phyloP scores from a whole-genome alignment of 2,888 invertebrate genomes.

The Leucoptera coffeella region DNA sequence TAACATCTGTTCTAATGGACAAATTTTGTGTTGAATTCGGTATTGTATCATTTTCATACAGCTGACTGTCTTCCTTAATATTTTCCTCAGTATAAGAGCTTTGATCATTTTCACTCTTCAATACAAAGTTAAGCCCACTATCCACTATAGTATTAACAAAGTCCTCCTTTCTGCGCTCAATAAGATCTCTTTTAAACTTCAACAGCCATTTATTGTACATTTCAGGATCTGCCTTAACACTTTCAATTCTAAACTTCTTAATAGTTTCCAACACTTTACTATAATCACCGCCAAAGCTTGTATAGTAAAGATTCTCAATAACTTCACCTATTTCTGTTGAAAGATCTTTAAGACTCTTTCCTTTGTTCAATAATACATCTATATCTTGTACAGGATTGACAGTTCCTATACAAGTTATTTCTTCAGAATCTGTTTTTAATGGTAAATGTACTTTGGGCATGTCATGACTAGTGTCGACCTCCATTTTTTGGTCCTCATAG shows the following conservation, averaged over 20 bases:
- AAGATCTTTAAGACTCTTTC: slow-evolving; percentile 19
- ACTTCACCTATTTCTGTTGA: slow-evolving; percentile 23
- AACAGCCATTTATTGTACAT: slow-evolving; percentile 33
- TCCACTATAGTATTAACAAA: slow-evolving; percentile 18
- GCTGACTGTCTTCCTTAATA: slow-evolving; percentile 26
- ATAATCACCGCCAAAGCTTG: slow-evolving; percentile 28
- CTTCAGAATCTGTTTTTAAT: slow-evolving; percentile 10
- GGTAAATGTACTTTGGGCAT: slow-evolving; percentile 21
- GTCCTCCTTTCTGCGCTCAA: slow-evolving; percentile 17
- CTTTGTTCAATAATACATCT: slow-evolving; percentile 26
- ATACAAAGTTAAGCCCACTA: slow-evolving; percentile 22
- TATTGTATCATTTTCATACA: slow-evolving; percentile 36
- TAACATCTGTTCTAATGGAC: slow-evolving; percentile 23
- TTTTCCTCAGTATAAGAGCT: slow-evolving; percentile 17
- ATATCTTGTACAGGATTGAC: slow-evolving; percentile 58
- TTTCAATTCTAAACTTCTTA: slow-evolving; percentile 23
- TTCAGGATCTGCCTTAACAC: slow-evolving; percentile 21
- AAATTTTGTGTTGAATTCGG: slow-evolving; percentile 26
- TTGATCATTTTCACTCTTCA: slow-evolving; percentile 23
- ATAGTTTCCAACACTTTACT: slow-evolving; percentile 26
- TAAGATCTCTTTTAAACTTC: slow-evolving; percentile 21
- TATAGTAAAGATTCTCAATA: slow-evolving; percentile 28
- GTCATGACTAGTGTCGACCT: slow-evolving; percentile 6
- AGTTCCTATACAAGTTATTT: slow-evolving; percentile 44
- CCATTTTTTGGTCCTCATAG: background rate